Percentiles rank a stretch among this genome's conserved stretches.
Evolutionary conservation across 2,113 vertebrate species (phyloP).

Genomic region (Tychaedon coryphoeus): DNA sequence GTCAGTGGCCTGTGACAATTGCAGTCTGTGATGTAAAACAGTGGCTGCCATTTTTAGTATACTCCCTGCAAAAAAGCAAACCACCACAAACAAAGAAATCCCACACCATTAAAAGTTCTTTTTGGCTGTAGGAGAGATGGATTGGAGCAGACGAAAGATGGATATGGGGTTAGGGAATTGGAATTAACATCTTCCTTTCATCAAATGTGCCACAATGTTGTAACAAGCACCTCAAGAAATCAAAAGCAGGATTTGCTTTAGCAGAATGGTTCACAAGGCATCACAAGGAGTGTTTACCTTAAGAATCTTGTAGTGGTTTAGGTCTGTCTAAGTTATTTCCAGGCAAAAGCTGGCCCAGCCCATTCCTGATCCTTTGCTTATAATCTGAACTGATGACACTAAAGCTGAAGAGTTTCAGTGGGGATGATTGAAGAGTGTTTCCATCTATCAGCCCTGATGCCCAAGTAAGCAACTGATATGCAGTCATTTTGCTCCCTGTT

Average conservation of each 20-base stretch:
- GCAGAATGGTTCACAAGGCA: background rate
- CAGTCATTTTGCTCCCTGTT: fast-evolving
- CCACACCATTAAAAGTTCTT: background rate
- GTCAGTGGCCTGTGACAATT: constrained; percentile 18
- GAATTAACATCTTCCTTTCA: background rate
- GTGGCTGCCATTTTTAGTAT: background rate
- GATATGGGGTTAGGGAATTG: background rate
- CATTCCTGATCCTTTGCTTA: background rate
- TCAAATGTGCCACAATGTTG: background rate
- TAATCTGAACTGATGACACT: background rate
- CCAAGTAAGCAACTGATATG: background rate
- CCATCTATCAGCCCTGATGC: background rate
- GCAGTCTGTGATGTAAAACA: background rate
- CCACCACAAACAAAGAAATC: background rate
- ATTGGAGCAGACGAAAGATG: background rate
- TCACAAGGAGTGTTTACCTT: fast-evolving
- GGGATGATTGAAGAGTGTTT: background rate
- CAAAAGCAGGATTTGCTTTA: background rate
- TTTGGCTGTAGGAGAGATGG: background rate
- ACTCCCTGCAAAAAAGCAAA: background rate
- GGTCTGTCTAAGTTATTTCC: background rate
- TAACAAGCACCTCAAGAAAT: background rate
- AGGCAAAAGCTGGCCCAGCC: background rate
- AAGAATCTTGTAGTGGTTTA: background rate
- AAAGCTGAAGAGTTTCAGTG: background rate